Evolutionary conservation across 2,888 invertebrate species (phyloP).

Genomic region (Ametastegia equiseti): DNA sequence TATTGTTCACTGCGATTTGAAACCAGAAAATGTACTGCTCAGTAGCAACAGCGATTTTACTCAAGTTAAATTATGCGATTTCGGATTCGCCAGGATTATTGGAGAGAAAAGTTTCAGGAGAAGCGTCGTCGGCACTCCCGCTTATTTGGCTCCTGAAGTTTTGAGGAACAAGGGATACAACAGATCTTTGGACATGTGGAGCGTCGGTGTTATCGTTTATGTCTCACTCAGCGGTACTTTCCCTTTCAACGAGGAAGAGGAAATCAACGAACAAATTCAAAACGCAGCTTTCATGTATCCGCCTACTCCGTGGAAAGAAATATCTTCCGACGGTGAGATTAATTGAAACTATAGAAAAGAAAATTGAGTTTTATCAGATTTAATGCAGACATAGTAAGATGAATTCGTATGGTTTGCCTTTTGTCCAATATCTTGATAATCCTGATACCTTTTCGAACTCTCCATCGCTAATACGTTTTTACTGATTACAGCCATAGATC

Average conservation of each 20-base stretch:
- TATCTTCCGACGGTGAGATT: conserved; percentile 89
- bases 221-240: conserved; percentile 99
- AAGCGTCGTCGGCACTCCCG: conserved; percentile 99
- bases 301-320: conserved; percentile 97
- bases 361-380: no score
- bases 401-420: no score
- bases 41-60: conserved; percentile 97
- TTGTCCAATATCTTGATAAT: no score
- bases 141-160: conserved; percentile 99
- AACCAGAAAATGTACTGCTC: conserved; percentile 98
- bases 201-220: conserved; percentile 99
- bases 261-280: conserved; percentile 99
- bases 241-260: conserved; percentile 99
- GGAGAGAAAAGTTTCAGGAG: conserved; percentile 98
- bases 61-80: conserved; percentile 99
- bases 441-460: no score
- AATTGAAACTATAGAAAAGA: conserved; percentile 11
- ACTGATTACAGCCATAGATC: conserved; percentile 90
- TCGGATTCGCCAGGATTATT: conserved; percentile 99
- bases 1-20: conserved; percentile 98
- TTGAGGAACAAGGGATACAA: conserved; percentile 99
- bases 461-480: not conserved
- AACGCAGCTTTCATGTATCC: conserved; percentile 99
- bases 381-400: no score
- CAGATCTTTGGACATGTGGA: conserved; percentile 99